Evolutionary conservation across 2,888 invertebrate species (phyloP), one percentile per base, ranked within the genome.

Genomic region (Malthinus seriepunctatus): DNA sequence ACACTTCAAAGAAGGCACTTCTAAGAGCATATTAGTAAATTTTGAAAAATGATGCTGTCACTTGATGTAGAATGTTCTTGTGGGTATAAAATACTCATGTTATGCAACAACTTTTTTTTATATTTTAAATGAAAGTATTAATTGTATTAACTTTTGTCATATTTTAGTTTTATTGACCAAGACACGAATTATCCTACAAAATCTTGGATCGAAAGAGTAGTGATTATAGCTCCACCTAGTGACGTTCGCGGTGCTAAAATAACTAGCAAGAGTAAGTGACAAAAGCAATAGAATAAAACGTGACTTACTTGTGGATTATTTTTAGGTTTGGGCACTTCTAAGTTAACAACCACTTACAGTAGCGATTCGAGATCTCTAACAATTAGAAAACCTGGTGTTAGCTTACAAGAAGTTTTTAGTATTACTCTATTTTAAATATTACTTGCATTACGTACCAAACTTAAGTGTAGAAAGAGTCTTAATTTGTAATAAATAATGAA

Each of bases 141-240:
- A n/a, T n/a, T n/a, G n/a, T n/a, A n/a, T n/a, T 39, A 55, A 55
- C 35, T 55, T 60, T 54, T 58, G 49, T 49, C 46, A 57, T 65
- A 65, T 76, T 76, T 44, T 72, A 85, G 84, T 10, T 85, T 89
- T 66, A 80, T 87, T 23, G 84, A 89, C 77, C 81, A 76, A 44
- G 80, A 83, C 63, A 88, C 90, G 0, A 82, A 80, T 11, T 95
- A 86, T 75, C 82, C 86, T 3, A 93, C 93, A 0, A 84, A 86
- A 50, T 88, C 93, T 14, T 96, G 95, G 95, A 80, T 97, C 47
- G 97, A 97, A 77, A 86, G 91, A 57, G 86, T 97, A 2, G 87
- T 95, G 0, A 86, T 97, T 59, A 84, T 91, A 12, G 95, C 95
- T 33, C 82, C 91, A 65, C 85, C 86, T 8, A 79, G 82, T 7